Conservation (phyloP, 1,140 invertebrate species). For the Lordiphosa clarofinis region DNA sequence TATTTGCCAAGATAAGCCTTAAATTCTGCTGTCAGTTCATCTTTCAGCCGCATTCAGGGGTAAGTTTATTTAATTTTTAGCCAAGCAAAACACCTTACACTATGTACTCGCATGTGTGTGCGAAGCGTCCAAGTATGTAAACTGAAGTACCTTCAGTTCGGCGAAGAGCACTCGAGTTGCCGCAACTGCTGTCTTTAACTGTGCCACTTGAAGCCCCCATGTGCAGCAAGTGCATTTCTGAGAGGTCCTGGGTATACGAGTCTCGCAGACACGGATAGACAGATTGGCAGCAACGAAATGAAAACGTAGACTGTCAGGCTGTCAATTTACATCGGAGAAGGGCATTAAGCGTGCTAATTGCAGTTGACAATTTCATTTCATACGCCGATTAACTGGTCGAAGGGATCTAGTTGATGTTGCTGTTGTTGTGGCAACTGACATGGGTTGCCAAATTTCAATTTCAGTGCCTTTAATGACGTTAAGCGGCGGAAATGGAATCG, state of each 20-base stretch:
- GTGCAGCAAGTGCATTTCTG: constrained; percentile 47
- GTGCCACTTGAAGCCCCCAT: constrained; percentile 40
- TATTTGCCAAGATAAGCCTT: no score
- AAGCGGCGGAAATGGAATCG: constrained; percentile 70
- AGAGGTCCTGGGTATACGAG: constrained; percentile 23
- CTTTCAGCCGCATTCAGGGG: no score
- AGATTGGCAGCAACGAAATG: constrained; percentile 16
- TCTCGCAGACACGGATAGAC: constrained; percentile 19
- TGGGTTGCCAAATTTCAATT: constrained; percentile 51
- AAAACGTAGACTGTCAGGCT: constrained; percentile 12
- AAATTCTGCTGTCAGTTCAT: no score
- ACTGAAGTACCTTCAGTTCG: constrained; percentile 48
- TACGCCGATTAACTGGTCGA: constrained; percentile 5
- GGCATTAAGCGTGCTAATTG: constrained; percentile 62
- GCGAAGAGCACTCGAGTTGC: constrained; percentile 44
- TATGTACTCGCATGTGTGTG: not conserved
- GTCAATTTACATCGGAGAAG: constrained; percentile 41
- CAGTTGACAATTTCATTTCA: constrained; percentile 59
- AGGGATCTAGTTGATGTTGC: not conserved
- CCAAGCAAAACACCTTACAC: constrained; percentile 30
- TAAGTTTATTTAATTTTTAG: constrained; percentile 37
- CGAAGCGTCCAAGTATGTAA: constrained; percentile 17
- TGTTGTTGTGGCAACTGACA: constrained; percentile 1
- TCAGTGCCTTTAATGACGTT: constrained; percentile 65
- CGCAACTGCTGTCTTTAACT: constrained; percentile 60